Evolutionary conservation across 2,113 vertebrate genomes (phyloP), one percentile per base, ranked within the genome.

Genomic region (Upupa epops): DNA sequence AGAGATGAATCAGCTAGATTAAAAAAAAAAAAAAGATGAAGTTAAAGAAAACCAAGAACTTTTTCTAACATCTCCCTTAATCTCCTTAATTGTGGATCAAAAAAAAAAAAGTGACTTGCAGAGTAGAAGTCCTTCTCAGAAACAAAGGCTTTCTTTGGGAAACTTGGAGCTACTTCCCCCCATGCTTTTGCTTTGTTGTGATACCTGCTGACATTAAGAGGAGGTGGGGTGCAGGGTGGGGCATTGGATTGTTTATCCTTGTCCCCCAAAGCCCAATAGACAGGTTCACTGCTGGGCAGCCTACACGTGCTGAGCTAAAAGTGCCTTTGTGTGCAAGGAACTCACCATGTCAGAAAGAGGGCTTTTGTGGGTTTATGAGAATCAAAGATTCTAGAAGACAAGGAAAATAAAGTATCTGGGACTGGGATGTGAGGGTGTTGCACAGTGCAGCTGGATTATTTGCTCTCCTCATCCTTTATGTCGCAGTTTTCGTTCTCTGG

Each of bases 391-490:
- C 8, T 17, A 26, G 21, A 37, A 24, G n/a, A 42, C 4, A 10
- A 55, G 29, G 80, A 15, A 75, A 83, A 79, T 11, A 26, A 37
- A 70, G 29, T 4, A 4, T 16, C 64, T 16, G 52, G n/a, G 20
- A 25, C 0, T 1, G 26, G 73, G 59, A 4, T 4, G 15, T 0
- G 13, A 20, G 24, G 46, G 21, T 64, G 36, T 13, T 8, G 2
- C 0, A 5, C 2, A 1, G 9, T 3, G 13, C 25, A 1, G 4
- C 36, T 17, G 51, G 28, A 9, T 28, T 14, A 10, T 13, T 13
- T 8, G 18, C 10, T 64, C 82, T 64, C 46, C 46, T 24, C 45
- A 13, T 8, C 8, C 61, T 54, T 49, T 4, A 18, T 1, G 37
- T 34, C 74, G 52, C 94, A 93, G 94, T n/a, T 74, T 73, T 15